A percentile compares a stretch with the other conserved stretches of the same genome.
These are phyloP conservation scores for Pipistrellus kuhlii DNA, from an alignment of 2,797 vertebrate species.

Conservation along the genomic window DNA sequence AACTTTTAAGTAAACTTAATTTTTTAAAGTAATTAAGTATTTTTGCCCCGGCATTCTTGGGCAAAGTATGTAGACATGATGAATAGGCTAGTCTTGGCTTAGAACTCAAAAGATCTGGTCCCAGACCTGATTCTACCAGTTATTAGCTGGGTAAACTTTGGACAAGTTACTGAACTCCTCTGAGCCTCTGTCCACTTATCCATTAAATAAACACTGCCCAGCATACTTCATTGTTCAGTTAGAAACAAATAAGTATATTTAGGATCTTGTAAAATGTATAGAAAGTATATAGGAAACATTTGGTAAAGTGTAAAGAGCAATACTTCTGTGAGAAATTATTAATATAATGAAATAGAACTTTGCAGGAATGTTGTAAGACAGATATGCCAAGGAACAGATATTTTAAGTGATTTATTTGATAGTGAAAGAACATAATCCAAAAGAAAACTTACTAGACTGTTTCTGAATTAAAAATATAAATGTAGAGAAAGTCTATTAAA, in stretches of 20 bases:
- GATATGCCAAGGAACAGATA: neutral
- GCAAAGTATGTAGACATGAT: neutral
- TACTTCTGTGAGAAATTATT: constrained; percentile 1
- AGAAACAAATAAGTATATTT: constrained; percentile 38
- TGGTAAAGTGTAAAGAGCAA: neutral
- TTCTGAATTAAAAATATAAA: constrained; percentile 50
- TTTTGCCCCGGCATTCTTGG: neutral
- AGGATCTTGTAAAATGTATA: neutral
- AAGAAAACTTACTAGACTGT: neutral
- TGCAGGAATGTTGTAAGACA: neutral
- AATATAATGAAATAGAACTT: neutral
- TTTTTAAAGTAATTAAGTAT: neutral
- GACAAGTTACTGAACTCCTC: neutral
- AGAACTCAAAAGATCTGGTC: neutral
- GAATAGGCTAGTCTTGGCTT: neutral
- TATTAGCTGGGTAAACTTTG: neutral
- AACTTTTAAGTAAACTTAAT: constrained; percentile 40
- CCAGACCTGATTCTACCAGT: neutral
- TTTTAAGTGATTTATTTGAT: constrained; percentile 15
- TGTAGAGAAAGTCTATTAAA: neutral
- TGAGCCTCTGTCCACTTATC: neutral
- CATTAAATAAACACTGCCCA: neutral
- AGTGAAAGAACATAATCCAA: neutral
- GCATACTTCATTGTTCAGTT: neutral
- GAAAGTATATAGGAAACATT: neutral